Base-by-base conservation (phyloP, 1,140 invertebrate species). In the Dufourea novaeangliae region DNA sequence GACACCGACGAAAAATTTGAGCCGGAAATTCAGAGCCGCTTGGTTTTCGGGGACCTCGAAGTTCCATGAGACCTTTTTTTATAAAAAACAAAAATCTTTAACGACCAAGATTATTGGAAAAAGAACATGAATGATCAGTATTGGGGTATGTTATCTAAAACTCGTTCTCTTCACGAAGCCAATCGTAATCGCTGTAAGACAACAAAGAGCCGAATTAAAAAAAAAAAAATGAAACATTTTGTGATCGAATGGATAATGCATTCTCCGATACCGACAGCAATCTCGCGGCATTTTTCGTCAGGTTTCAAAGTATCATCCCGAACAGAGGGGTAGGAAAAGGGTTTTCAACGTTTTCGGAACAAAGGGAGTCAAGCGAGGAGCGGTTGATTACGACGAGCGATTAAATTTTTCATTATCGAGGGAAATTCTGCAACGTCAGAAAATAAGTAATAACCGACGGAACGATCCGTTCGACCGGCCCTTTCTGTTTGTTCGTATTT, bases 351-450 rank as follows among this genome's bases (percentile, higher is more conserved):
- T 57, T 68, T 59, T 68, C 41, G n/a, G 37, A 68, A 75, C 64
- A 68, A 68, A 75, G 59, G 52, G 64, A 46, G 29, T 25, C 11
- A 37, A 67, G 64, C 39, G 63, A 44, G 1, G 39, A 74, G 32
- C 39, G 52, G 39, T 75, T 68, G 63, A 75, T 76, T 76, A 59
- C 64, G 54, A 61, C 17, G 64, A 37, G 25, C 52, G 64, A 76
- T 76, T 76, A 76, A 69, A 75, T 67, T 76, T 76, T 69, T 69
- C 73, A 76, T 69, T 76, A 76, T 69, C 73, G 73, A 59, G 44
- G n/a, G 29, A 56, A 76, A 69, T 76, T 57, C 64, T 69, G 73
- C 73, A 59, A 57, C 52, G 73, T 76, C 73, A 59, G 73, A 69
- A n/a, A 46, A 69, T 59, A 69, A 69, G 64, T 68, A 76, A 69